phyloP scores from a whole-genome alignment of 2,888 invertebrate species.

The Drosophila imparisetae region DNA sequence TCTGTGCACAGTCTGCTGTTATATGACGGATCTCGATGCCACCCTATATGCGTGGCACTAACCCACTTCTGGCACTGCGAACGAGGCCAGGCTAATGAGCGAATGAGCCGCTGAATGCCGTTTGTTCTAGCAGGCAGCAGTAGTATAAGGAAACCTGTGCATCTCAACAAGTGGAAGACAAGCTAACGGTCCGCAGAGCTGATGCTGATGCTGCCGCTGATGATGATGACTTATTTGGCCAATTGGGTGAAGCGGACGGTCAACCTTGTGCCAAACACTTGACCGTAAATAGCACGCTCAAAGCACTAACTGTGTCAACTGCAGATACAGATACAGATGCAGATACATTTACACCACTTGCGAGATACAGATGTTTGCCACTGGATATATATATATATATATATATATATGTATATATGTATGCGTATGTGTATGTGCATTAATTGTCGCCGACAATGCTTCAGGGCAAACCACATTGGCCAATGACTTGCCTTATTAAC shows the following conservation, averaged over 20 bases:
- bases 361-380: conserved; percentile 8
- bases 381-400: background rate
- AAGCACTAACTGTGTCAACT: conserved; percentile 62
- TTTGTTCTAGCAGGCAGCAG: conserved; percentile 1
- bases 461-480: conserved; percentile 75
- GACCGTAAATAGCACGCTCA: conserved; percentile 73
- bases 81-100: conserved; percentile 71
- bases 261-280: conserved; percentile 73
- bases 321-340: conserved; percentile 18
- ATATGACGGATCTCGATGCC: conserved; percentile 24
- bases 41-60: conserved; percentile 43
- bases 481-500: conserved; percentile 67
- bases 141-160: conserved; percentile 68
- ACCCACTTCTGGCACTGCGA: conserved; percentile 43
- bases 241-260: conserved; percentile 72
- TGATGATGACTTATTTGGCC: conserved; percentile 74
- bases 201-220: conserved; percentile 1
- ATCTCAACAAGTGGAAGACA: conserved; percentile 17
- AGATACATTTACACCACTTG: conserved; percentile 28
- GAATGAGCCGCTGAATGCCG: conserved; percentile 21
- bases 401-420: background rate
- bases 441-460: conserved; percentile 59
- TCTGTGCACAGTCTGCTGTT: background rate
- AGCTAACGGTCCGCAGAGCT: conserved; percentile 53
- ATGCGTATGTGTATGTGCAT: conserved; percentile 33